phyloP scores from a whole-genome alignment of 2,888 invertebrate species.

The Dryococelus australis region DNA sequence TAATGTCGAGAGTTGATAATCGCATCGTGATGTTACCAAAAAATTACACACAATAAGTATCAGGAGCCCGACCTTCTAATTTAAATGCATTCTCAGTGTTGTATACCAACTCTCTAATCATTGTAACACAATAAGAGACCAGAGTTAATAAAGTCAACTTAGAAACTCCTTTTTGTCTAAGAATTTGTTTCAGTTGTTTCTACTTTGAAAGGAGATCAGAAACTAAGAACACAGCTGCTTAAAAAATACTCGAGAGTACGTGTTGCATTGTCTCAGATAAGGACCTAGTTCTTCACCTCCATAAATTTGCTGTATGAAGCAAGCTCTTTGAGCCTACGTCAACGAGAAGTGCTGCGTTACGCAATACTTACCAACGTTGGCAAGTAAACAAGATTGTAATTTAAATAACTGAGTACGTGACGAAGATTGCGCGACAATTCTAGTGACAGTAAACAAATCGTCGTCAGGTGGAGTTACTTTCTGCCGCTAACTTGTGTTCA shows the following conservation, averaged over 20 bases:
- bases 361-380: background rate
- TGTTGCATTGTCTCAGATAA: background rate
- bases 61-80: no score
- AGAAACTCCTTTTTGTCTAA: background rate
- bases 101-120: background rate
- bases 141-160: background rate
- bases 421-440: background rate
- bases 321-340: background rate
- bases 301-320: background rate
- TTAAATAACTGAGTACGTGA: background rate
- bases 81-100: background rate
- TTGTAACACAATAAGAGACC: background rate
- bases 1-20: no score
- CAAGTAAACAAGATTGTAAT: background rate
- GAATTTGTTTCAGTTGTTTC: slow-evolving; percentile 3
- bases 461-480: background rate
- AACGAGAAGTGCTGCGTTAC: background rate
- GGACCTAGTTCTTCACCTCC: background rate
- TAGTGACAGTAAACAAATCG: background rate
- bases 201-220: background rate
- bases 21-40: no score
- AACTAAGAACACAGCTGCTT: background rate
- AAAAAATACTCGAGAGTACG: background rate
- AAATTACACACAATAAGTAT: no score
- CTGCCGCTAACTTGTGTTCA: background rate